Evolutionary conservation across 2,797 vertebrate genomes (phyloP).

Genomic region (Falco peregrinus): DNA sequence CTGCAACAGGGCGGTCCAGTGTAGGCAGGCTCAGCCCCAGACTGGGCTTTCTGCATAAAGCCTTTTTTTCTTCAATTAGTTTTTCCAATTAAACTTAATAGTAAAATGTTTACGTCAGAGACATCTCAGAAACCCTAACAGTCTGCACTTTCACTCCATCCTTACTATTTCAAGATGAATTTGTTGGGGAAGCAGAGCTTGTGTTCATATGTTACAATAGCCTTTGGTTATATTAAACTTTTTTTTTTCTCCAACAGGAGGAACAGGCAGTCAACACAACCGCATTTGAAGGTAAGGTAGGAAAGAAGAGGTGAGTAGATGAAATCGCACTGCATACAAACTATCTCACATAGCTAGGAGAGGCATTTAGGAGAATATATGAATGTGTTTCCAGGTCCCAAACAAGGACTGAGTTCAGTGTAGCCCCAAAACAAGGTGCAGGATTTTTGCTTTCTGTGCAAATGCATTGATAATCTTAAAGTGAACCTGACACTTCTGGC

Average conservation of each 20-base stretch:
- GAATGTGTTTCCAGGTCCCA: not conserved
- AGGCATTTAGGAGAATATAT: not conserved
- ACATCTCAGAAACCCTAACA: not conserved
- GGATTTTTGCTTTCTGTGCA: not conserved
- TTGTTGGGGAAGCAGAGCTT: not conserved
- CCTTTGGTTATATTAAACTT: not conserved
- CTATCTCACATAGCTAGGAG: not conserved
- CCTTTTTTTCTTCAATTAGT: not conserved
- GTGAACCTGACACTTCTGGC: not conserved
- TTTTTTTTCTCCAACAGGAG: not conserved
- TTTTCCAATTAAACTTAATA: not conserved
- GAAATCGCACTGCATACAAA: not conserved
- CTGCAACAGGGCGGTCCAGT: not conserved
- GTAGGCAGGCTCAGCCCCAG: not conserved
- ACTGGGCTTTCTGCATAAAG: not conserved
- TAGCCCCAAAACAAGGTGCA: not conserved
- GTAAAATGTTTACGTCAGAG: not conserved
- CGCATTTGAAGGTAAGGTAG: not conserved
- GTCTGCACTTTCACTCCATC: not conserved
- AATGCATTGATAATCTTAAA: not conserved
- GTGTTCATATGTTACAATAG: not conserved
- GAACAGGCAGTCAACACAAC: accelerated
- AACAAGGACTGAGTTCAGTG: not conserved
- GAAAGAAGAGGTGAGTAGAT: not conserved
- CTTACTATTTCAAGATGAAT: not conserved